phyloP scores from a whole-genome alignment of 2,113 vertebrate genomes.

The Ondatra zibethicus region DNA sequence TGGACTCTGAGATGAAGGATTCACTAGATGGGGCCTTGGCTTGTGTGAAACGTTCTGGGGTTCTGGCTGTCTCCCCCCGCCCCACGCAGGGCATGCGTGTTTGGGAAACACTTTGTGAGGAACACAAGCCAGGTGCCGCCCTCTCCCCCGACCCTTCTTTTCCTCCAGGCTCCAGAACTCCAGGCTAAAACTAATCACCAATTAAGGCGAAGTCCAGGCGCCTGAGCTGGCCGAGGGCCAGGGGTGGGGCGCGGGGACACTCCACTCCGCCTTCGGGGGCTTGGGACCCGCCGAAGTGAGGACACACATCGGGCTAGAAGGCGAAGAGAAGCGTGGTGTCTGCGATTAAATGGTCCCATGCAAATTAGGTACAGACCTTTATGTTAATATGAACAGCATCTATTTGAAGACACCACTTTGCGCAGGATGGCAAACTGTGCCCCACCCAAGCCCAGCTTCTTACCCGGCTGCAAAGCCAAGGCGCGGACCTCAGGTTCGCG shows the following conservation, averaged over 20 bases:
- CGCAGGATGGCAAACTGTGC: slow-evolving; percentile 30
- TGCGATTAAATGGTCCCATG: slow-evolving; percentile 29
- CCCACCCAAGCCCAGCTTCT: slow-evolving; percentile 70
- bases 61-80: neutral
- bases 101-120: slow-evolving; percentile 33
- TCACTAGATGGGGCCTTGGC: neutral
- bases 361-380: slow-evolving; percentile 51
- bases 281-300: slow-evolving; percentile 3
- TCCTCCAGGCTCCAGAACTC: slow-evolving; percentile 67
- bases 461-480: slow-evolving; percentile 75
- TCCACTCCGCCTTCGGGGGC: slow-evolving; percentile 35
- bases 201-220: slow-evolving; percentile 82
- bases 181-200: slow-evolving; percentile 78
- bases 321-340: slow-evolving; percentile 41
- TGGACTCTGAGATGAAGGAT: neutral
- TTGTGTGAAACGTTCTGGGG: neutral
- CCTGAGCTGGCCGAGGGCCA: slow-evolving; percentile 74
- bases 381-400: slow-evolving; percentile 21
- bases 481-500: slow-evolving; percentile 40
- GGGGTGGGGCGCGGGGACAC: slow-evolving; percentile 78
- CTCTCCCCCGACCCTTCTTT: slow-evolving; percentile 64
- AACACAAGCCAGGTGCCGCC: slow-evolving; percentile 58
- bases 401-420: slow-evolving; percentile 54
- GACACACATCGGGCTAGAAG: neutral
- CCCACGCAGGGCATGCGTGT: neutral